Conservation (phyloP, 1,140 invertebrate species). For the Psilanteris sp. region DNA sequence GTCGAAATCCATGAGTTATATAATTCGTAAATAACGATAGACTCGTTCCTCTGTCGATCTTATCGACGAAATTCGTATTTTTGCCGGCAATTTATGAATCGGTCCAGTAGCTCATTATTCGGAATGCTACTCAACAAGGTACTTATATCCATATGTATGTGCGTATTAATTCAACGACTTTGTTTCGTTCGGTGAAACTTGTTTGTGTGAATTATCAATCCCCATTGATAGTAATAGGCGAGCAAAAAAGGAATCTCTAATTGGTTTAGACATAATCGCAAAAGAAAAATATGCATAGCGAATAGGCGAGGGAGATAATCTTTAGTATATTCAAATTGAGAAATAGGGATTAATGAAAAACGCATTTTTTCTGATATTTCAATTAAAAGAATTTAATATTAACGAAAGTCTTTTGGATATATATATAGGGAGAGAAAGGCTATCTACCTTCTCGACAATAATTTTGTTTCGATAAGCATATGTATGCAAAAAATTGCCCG, state of each 20-base stretch:
- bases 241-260: conserved; percentile 6
- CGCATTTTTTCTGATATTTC: too few species aligned
- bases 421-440: too few species aligned
- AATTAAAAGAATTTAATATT: too few species aligned
- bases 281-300: conserved; percentile 2
- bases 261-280: conserved; percentile 13
- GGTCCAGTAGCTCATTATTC: conserved; percentile 44
- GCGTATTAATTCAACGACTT: conserved; percentile 22
- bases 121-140: conserved; percentile 48
- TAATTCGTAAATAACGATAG: conserved; percentile 19
- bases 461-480: too few species aligned
- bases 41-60: conserved; percentile 17
- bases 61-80: conserved; percentile 46
- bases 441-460: too few species aligned
- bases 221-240: conserved; percentile 11
- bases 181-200: conserved; percentile 36
- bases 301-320: background rate
- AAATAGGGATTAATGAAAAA: background rate
- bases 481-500: too few species aligned
- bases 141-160: conserved; percentile 24
- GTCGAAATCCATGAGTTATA: conserved; percentile 29
- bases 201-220: conserved; percentile 43
- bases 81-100: conserved; percentile 50
- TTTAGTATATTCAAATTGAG: background rate
- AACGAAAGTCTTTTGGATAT: too few species aligned